Evolutionary conservation across 2,113 vertebrate species (phyloP).

Genomic region (Strix aluco): DNA sequence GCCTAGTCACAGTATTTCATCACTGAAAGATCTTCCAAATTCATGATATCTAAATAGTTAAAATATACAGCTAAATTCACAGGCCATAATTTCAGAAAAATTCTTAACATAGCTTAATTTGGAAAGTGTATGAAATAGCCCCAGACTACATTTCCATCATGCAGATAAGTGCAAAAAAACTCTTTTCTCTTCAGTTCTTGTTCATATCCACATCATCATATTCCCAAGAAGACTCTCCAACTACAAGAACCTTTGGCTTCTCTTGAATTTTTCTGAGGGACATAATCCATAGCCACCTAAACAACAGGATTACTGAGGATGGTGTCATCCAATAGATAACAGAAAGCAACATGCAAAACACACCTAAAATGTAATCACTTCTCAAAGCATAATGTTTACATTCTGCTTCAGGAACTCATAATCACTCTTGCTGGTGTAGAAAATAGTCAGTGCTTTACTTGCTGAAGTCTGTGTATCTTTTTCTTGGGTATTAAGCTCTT

Average conservation of each 20-base stretch:
- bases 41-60: neutral
- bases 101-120: neutral
- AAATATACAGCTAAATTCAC: neutral
- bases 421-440: neutral
- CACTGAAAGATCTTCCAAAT: neutral
- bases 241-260: neutral
- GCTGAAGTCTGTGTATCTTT: neutral
- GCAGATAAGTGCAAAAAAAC: neutral
- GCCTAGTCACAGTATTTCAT: neutral
- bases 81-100: neutral
- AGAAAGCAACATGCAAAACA: neutral
- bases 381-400: neutral
- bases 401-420: neutral
- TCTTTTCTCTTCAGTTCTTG: neutral
- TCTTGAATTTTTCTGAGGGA: neutral
- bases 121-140: rapidly evolving
- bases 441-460: neutral
- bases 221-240: neutral
- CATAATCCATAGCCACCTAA: neutral
- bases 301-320: neutral
- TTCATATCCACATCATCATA: neutral
- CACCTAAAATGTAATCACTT: neutral
- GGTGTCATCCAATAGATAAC: neutral
- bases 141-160: neutral
- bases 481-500: neutral